Percentiles rank a stretch among this genome's conserved stretches.
These are phyloP conservation scores for Sandelia bainsii DNA, from an alignment of 2,797 vertebrate genomes.

Conservation along the genomic window DNA sequence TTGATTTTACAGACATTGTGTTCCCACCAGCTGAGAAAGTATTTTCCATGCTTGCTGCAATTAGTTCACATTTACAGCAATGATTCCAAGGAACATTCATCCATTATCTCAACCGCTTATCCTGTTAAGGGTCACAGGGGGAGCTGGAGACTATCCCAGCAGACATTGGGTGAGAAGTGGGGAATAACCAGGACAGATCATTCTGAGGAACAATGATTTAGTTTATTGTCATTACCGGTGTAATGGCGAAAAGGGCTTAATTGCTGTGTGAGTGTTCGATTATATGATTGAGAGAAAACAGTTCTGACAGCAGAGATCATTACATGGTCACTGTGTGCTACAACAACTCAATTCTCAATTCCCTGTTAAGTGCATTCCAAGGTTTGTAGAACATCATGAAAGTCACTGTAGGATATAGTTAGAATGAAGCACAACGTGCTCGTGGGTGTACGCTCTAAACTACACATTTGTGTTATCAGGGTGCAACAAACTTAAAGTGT, in stretches of 20 bases:
- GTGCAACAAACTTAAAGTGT: neutral
- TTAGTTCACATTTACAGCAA: constrained; percentile 47
- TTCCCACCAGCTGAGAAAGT: constrained; percentile 30
- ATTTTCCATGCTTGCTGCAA: constrained; percentile 33
- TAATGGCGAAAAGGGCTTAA: constrained; percentile 19
- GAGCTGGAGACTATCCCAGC: too few species aligned
- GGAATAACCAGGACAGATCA: too few species aligned
- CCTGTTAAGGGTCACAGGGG: too few species aligned
- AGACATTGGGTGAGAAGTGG: too few species aligned
- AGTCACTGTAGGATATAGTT: neutral
- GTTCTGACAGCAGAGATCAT: constrained; percentile 9
- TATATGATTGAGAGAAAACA: constrained; percentile 29
- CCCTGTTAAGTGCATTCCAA: neutral
- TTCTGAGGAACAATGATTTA: constrained; percentile 28
- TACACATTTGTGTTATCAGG: neutral
- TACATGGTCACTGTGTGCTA: neutral
- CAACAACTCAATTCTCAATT: neutral
- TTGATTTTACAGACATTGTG: constrained; percentile 21
- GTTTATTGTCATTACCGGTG: constrained; percentile 51
- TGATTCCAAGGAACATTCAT: constrained; percentile 12
- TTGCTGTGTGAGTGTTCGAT: constrained; percentile 24
- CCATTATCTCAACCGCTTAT: too few species aligned
- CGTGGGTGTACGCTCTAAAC: neutral
- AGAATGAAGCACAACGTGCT: neutral
- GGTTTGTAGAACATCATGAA: neutral